Conservation (phyloP, 2,888 invertebrate species). For the Fragum whitleyi region DNA sequence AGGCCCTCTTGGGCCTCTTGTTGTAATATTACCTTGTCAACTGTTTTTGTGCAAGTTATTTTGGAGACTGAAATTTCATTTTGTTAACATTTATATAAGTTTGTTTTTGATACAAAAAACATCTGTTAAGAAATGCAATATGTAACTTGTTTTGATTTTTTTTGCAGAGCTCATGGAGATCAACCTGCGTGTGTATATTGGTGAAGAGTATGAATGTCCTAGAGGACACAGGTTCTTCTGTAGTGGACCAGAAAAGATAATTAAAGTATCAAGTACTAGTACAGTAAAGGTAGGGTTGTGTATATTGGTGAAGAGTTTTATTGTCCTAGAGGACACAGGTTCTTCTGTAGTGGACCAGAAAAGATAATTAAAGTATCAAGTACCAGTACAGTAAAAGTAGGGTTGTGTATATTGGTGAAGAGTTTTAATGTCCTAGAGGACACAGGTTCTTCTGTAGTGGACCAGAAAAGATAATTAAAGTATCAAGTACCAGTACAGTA, state of each 20-base stretch:
- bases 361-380: constrained; percentile 91
- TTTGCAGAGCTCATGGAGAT: constrained; percentile 75
- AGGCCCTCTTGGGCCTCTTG: no score
- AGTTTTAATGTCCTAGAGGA: constrained; percentile 99
- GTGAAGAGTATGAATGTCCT: constrained; percentile 98
- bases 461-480: no score
- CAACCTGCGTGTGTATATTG: constrained; percentile 87
- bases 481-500: no score
- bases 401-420: constrained; percentile 91
- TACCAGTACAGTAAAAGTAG: constrained; percentile 89
- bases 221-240: constrained; percentile 98
- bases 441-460: no score
- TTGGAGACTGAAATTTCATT: no score
- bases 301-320: constrained; percentile 97
- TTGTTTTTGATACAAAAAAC: no score
- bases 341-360: constrained; percentile 95
- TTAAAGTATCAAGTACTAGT: constrained; percentile 90
- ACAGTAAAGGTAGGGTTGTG: constrained; percentile 87
- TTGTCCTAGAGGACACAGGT: constrained; percentile 98
- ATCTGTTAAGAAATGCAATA: no score
- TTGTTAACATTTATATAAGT: no score
- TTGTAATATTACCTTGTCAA: no score
- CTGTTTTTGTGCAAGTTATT: no score
- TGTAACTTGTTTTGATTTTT: no score
- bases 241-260: constrained; percentile 93